These are phyloP conservation scores for Gephyroberyx darwinii DNA, from an alignment of 2,797 vertebrate genomes.

Conservation along the genomic window DNA sequence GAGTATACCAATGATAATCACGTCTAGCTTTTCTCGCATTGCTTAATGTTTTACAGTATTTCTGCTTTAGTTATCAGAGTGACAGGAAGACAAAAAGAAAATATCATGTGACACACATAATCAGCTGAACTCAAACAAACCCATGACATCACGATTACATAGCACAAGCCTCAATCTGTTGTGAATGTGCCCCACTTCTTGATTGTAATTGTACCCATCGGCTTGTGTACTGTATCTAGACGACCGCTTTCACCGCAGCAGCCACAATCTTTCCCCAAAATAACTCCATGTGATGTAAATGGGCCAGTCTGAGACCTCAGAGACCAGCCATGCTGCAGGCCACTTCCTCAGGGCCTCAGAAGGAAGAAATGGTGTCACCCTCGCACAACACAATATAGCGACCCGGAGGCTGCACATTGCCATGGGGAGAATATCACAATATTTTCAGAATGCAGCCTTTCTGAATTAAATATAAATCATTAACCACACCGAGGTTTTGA, in stretches of 20 bases:
- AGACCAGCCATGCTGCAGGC: constrained; percentile 13
- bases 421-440: neutral
- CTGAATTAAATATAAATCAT: neutral
- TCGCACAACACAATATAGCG: neutral
- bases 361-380: constrained; percentile 19
- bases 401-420: constrained; percentile 10
- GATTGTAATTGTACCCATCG: neutral
- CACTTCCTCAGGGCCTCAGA: constrained; percentile 15
- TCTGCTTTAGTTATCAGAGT: neutral
- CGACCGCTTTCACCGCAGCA: neutral
- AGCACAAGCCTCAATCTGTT: too few relatives aligned
- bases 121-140: neutral
- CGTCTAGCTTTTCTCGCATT: neutral
- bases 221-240: too few relatives aligned
- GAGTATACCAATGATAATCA: neutral
- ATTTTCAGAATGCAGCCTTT: neutral
- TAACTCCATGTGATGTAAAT: constrained; percentile 19
- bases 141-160: neutral
- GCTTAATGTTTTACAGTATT: neutral
- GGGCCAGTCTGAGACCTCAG: constrained; percentile 11
- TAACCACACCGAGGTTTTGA: neutral
- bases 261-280: constrained; percentile 2
- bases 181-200: neutral
- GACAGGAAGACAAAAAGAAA: too few relatives aligned
- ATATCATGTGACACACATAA: neutral